Evolutionary conservation across 2,797 vertebrate species (phyloP).

Genomic region (Staurois parvus): DNA sequence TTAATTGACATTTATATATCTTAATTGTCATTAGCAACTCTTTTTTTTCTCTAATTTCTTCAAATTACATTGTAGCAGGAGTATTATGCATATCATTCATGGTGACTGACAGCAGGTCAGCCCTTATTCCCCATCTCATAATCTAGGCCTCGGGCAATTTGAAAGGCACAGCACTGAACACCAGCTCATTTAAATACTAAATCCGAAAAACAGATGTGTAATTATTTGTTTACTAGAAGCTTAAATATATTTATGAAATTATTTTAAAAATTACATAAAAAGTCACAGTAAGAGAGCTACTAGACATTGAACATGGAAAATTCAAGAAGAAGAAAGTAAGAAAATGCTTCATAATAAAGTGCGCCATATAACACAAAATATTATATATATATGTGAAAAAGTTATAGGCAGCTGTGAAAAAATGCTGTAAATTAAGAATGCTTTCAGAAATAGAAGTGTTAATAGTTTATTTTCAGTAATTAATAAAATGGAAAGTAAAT

Average conservation of each 20-base stretch:
- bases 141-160: neutral
- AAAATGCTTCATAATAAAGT: no score
- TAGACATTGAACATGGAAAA: neutral
- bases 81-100: neutral
- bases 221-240: constrained; percentile 16
- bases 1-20: no score
- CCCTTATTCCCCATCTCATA: neutral
- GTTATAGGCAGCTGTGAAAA: no score
- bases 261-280: constrained; percentile 4
- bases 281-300: neutral
- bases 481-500: no score
- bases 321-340: no score
- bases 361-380: no score
- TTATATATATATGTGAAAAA: no score
- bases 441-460: no score
- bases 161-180: neutral
- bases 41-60: neutral
- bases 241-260: neutral
- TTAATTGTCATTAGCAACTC: neutral
- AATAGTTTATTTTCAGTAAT: no score
- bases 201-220: constrained; percentile 28
- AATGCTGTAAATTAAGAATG: no score
- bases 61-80: neutral
- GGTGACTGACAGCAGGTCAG: neutral
- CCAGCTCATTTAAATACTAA: constrained; percentile 33